Evolutionary conservation across 2,113 vertebrate species (phyloP).

Genomic region (Callochromis pleurospilus): DNA sequence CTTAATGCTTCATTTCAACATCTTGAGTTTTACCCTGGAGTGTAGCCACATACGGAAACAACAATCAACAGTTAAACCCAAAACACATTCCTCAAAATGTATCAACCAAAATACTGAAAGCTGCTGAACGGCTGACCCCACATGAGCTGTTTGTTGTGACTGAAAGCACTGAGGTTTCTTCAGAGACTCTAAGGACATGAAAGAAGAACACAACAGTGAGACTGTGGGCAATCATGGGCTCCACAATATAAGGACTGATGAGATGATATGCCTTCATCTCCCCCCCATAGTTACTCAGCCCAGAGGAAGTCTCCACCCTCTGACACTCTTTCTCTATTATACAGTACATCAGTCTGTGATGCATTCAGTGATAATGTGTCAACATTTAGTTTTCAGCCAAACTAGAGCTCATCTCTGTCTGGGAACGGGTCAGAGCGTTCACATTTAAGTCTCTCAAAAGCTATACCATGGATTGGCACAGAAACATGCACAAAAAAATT

Average conservation of each 20-base stretch:
- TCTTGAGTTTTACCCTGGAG: slow-evolving; percentile 1
- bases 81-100: slow-evolving; percentile 34
- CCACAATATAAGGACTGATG: neutral
- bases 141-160: slow-evolving; percentile 24
- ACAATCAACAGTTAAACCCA: slow-evolving; percentile 41
- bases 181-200: neutral
- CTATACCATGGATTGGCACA: neutral
- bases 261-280: slow-evolving; percentile 22
- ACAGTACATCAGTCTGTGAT: neutral
- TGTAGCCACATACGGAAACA: slow-evolving; percentile 38
- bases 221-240: neutral
- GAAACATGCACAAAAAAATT: neutral
- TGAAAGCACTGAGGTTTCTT: slow-evolving; percentile 10
- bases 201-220: neutral
- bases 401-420: neutral
- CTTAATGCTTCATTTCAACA: neutral
- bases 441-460: neutral
- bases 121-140: neutral
- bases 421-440: neutral
- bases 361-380: neutral
- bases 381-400: neutral
- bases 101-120: neutral
- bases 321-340: neutral
- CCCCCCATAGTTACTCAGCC: slow-evolving; percentile 1
- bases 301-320: slow-evolving; percentile 37